Conservation (phyloP, 2,113 vertebrate species). For the Chaenocephalus aceratus region DNA sequence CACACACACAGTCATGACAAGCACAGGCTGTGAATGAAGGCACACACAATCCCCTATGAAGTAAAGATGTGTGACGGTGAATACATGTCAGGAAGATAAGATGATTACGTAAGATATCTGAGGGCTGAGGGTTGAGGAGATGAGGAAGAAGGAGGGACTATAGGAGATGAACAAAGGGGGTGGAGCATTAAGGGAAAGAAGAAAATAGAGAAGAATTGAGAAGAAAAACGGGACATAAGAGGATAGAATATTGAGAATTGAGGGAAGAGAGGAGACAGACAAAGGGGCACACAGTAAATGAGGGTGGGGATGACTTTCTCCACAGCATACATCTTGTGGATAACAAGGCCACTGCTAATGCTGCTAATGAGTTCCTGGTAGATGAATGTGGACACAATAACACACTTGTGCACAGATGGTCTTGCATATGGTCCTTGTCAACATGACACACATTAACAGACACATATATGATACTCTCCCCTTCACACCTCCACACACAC, state of each 20-base stretch:
- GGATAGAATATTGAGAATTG: background rate
- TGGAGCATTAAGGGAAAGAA: too few relatives aligned
- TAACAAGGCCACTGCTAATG: constrained; percentile 41
- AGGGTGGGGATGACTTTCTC: constrained; percentile 1
- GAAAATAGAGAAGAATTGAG: background rate
- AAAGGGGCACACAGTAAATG: background rate
- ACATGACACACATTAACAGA: constrained; percentile 38
- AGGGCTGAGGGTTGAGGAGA: constrained; percentile 17
- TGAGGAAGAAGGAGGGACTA: background rate
- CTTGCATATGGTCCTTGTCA: constrained; percentile 57
- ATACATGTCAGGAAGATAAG: constrained; percentile 53
- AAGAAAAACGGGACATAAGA: background rate
- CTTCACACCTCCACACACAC: constrained; percentile 46
- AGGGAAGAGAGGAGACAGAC: background rate
- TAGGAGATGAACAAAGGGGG: background rate
- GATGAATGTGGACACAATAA: constrained; percentile 51
- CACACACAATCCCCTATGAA: constrained; percentile 46
- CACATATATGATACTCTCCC: constrained; percentile 12
- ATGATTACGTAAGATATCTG: constrained; percentile 62
- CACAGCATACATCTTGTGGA: background rate
- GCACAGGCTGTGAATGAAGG: background rate
- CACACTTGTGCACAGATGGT: constrained; percentile 60
- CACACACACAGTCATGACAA: background rate
- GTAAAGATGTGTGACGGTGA: constrained; percentile 52
- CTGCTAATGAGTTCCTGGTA: constrained; percentile 42